These are phyloP conservation scores for Cuniculus paca DNA, from an alignment of 2,797 vertebrate genomes.

Conservation along the genomic window DNA sequence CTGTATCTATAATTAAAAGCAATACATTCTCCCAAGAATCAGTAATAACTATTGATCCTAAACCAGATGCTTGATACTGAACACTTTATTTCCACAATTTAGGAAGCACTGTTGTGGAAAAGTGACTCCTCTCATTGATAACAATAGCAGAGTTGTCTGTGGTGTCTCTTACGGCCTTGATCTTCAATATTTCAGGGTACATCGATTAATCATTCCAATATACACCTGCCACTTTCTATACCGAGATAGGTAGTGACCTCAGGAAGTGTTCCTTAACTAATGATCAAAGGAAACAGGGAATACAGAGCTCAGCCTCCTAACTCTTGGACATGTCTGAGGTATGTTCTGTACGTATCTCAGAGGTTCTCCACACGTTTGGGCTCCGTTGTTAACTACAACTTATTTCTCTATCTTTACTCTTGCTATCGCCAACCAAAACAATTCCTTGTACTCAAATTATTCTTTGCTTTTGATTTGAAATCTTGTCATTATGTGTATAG, in stretches of 20 bases:
- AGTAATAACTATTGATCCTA: neutral
- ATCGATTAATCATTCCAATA: neutral
- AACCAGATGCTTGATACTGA: neutral
- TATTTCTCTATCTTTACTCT: neutral
- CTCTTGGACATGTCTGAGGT: neutral
- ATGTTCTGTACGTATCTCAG: neutral
- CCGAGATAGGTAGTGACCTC: neutral
- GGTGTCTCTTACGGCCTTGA: neutral
- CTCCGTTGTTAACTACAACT: neutral
- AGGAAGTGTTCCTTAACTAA: neutral
- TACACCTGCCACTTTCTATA: neutral
- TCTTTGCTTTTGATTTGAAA: neutral
- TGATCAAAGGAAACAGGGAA: neutral
- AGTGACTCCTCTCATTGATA: neutral
- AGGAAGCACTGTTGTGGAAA: slow-evolving; percentile 19
- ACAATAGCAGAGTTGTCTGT: neutral
- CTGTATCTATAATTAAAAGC: slow-evolving; percentile 4
- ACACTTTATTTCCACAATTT: neutral
- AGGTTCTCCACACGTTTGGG: neutral
- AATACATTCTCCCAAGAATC: neutral
- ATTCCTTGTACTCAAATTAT: slow-evolving; percentile 6
- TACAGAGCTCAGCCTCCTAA: neutral
- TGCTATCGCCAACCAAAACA: neutral
- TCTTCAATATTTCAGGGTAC: neutral
- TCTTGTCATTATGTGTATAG: neutral